These are phyloP conservation scores for Aplysina aerophoba DNA, from an alignment of 37 sponge, comb jelly and placozoan species.

Conservation along the genomic window DNA sequence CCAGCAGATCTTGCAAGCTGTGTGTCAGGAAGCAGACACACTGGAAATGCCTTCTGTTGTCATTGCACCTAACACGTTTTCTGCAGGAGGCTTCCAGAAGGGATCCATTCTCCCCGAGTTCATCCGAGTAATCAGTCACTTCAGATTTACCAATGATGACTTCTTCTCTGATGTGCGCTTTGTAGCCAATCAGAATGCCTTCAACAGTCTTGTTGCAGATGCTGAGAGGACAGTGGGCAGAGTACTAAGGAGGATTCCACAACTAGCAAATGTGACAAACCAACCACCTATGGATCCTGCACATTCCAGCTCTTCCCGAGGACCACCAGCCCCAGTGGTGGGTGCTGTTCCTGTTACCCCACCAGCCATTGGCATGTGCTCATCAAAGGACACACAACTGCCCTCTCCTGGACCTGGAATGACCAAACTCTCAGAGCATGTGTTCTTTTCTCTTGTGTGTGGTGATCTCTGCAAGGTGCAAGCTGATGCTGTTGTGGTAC, in stretches of 20 bases:
- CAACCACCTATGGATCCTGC: neutral
- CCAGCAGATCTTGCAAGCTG: conserved; percentile 29
- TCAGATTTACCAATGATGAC: conserved; percentile 23
- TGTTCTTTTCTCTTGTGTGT: neutral
- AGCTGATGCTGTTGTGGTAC: conserved; percentile 15
- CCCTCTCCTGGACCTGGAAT: no score
- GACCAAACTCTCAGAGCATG: no score
- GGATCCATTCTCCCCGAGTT: neutral
- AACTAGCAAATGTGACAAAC: neutral
- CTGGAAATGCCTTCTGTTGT: conserved; percentile 30
- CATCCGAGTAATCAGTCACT: neutral
- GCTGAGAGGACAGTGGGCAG: neutral
- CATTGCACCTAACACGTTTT: conserved; percentile 15
- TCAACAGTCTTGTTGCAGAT: neutral
- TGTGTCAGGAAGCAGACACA: conserved; percentile 35
- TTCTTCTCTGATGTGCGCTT: conserved; percentile 20
- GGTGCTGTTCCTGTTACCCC: neutral
- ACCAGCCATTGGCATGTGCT: no score
- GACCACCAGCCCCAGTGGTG: neutral
- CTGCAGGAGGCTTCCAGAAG: neutral
- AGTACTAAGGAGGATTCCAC: neutral
- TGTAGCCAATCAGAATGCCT: neutral
- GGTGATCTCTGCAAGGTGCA: neutral
- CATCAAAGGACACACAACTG: no score
- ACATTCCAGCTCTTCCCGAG: neutral